Evolutionary conservation across 2,888 invertebrate genomes (phyloP).

Genomic region (Clostera curtula): DNA sequence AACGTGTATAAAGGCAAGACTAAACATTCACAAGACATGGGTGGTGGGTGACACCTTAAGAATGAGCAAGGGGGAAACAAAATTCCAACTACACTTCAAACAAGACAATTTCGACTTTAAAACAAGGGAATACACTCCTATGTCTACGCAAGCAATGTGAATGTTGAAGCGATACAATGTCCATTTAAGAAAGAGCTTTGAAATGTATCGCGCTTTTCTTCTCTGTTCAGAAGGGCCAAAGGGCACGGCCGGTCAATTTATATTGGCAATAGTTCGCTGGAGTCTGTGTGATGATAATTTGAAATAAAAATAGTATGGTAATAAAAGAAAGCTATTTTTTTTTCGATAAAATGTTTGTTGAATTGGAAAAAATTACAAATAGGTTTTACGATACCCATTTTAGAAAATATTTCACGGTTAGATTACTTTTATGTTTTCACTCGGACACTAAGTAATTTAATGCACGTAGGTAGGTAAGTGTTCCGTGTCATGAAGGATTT

Average conservation of each 20-base stretch:
- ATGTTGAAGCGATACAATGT: constrained; percentile 26
- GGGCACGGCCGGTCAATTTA: constrained; percentile 23
- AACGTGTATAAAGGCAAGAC: constrained; percentile 59
- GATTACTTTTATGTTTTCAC: too few species aligned
- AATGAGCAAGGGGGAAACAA: constrained; percentile 26
- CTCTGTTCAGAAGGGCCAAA: constrained; percentile 11
- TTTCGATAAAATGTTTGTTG: too few species aligned
- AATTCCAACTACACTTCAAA: constrained; percentile 20
- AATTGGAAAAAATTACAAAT: too few species aligned
- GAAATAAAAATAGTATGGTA: constrained; percentile 40
- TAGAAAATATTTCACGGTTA: too few species aligned
- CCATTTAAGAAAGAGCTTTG: constrained; percentile 47
- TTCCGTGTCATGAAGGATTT: too few species aligned
- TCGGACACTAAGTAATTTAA: too few species aligned
- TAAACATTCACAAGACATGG: constrained; percentile 66
- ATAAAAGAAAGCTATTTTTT: too few species aligned
- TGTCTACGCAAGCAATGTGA: not conserved
- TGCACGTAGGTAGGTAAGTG: too few species aligned
- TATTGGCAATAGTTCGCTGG: constrained; percentile 34
- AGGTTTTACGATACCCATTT: too few species aligned
- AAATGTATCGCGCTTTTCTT: constrained; percentile 33
- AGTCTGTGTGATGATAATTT: constrained; percentile 34
- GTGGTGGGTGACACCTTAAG: constrained; percentile 17
- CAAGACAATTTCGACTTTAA: constrained; percentile 6
- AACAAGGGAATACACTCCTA: constrained; percentile 27